Evolutionary conservation across 2,113 vertebrate genomes (phyloP).

Genomic region (Mesembrinibis cayennensis): DNA sequence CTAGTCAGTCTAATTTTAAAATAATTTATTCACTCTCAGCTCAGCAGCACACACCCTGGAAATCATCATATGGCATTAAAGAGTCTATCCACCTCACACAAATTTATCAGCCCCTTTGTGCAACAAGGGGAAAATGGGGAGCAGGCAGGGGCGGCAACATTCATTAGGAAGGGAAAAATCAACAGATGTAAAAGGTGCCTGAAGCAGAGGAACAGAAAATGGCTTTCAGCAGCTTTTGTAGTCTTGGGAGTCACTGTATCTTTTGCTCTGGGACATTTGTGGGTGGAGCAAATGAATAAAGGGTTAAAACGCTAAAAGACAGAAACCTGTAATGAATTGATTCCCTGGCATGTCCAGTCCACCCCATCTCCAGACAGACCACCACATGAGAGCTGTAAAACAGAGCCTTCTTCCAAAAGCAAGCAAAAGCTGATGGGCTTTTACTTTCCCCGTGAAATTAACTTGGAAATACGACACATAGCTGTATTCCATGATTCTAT

Average conservation of each 20-base stretch:
- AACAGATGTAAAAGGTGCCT: neutral
- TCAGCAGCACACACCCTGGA: neutral
- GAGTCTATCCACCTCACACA: neutral
- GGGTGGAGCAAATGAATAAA: neutral
- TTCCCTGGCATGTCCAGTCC: neutral
- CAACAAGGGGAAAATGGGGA: neutral
- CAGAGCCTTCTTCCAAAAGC: neutral
- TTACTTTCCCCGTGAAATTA: neutral
- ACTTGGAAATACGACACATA: neutral
- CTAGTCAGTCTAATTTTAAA: constrained; percentile 18
- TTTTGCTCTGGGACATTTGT: neutral
- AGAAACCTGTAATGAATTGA: neutral
- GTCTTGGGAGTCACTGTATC: neutral
- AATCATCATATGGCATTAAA: neutral
- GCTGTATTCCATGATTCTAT: neutral
- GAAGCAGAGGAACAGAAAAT: neutral
- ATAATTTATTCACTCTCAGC: constrained; percentile 7
- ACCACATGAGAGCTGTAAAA: neutral
- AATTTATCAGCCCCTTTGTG: neutral
- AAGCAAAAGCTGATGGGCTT: neutral
- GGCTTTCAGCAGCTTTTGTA: neutral
- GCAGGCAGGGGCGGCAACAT: neutral
- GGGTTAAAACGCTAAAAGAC: neutral
- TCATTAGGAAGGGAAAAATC: neutral
- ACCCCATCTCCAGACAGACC: neutral